Evolutionary conservation across 2,888 invertebrate species (phyloP).

Genomic region (Amphimallon solstitiale): DNA sequence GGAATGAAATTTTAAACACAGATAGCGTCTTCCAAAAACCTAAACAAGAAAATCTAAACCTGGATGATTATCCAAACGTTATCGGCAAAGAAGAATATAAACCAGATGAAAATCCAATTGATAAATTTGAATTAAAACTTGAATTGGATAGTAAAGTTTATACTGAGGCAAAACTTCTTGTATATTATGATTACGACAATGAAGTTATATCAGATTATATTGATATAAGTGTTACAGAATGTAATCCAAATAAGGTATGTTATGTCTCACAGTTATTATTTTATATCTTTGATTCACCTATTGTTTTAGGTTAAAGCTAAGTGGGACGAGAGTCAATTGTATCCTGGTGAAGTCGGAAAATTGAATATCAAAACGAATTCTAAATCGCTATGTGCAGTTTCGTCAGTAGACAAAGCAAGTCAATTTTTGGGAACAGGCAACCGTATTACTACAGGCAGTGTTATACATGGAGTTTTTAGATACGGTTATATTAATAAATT

Average conservation of each 20-base stretch:
- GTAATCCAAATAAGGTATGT: slow-evolving; percentile 42
- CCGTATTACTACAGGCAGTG: background rate
- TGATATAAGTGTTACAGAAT: background rate
- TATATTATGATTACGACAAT: slow-evolving; percentile 13
- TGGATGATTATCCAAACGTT: slow-evolving; percentile 5
- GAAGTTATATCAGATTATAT: slow-evolving; percentile 14
- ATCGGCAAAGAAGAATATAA: slow-evolving; percentile 43
- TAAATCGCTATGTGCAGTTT: slow-evolving; percentile 68
- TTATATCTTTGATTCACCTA: no score
- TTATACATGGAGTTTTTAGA: background rate
- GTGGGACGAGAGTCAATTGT: slow-evolving; percentile 63
- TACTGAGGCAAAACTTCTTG: slow-evolving; percentile 57
- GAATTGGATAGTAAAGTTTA: slow-evolving; percentile 75
- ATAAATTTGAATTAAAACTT: slow-evolving; percentile 69
- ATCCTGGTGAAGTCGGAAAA: slow-evolving; percentile 65
- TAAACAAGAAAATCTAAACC: background rate
- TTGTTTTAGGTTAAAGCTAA: slow-evolving; percentile 57
- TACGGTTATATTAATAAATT: background rate
- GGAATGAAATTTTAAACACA: slow-evolving; percentile 3
- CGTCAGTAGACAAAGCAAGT: slow-evolving; percentile 69
- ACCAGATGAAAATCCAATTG: slow-evolving; percentile 53
- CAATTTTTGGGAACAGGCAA: slow-evolving; percentile 57
- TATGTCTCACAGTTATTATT: no score
- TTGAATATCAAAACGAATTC: slow-evolving; percentile 66
- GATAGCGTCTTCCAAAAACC: background rate